A percentile compares a stretch with the other conserved stretches of the same genome.
Evolutionary conservation across 2,888 invertebrate species (phyloP).

Genomic region (Philonicus albiceps): DNA sequence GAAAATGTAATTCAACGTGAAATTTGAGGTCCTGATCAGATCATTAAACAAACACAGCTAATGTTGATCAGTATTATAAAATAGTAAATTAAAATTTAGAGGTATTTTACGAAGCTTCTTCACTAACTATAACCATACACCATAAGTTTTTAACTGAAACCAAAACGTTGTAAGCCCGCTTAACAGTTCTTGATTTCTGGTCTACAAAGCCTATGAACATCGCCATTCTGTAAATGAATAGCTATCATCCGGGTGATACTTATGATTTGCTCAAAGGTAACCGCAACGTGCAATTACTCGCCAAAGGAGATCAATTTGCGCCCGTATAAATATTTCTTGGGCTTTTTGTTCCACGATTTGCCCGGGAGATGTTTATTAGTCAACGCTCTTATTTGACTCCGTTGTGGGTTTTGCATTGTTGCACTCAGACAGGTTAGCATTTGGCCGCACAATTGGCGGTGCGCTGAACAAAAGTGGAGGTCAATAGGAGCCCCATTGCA

Average conservation of each 20-base stretch:
- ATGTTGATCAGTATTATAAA: too few species aligned
- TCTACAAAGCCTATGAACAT: neutral
- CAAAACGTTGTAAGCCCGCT: neutral
- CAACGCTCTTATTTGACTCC: neutral
- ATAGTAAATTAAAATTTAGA: too few species aligned
- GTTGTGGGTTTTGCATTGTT: neutral
- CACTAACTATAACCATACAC: too few species aligned
- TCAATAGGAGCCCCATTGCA: neutral
- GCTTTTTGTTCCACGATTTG: neutral
- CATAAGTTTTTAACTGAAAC: neutral
- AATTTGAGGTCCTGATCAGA: too few species aligned
- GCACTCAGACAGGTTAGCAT: neutral
- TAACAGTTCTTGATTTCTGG: neutral
- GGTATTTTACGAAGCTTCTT: too few species aligned
- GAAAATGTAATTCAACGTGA: too few species aligned
- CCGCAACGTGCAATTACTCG: neutral
- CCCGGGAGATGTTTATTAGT: neutral
- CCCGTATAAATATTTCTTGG: neutral
- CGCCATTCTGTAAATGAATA: neutral
- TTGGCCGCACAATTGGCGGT: neutral
- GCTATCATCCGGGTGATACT: neutral
- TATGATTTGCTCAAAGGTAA: neutral
- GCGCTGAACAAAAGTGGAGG: neutral
- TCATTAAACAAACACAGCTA: too few species aligned
- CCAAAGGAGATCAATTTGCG: neutral